phyloP scores from a whole-genome alignment of 2,797 vertebrate genomes.

The Rhinogobio ventralis region DNA sequence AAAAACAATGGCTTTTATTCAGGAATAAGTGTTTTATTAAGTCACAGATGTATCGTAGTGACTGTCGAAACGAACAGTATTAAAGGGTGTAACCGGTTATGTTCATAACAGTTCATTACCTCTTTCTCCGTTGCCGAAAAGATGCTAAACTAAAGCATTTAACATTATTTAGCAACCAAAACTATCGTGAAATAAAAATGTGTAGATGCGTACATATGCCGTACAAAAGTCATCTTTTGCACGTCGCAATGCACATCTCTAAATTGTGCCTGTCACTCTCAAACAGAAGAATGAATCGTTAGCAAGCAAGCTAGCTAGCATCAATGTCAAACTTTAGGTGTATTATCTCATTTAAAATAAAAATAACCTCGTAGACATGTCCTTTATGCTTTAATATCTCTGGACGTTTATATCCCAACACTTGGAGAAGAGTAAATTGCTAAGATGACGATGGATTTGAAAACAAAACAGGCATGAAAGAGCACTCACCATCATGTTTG shows the following conservation, averaged over 20 bases:
- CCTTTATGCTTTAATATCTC: neutral
- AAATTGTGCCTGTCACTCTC: neutral
- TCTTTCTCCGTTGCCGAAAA: neutral
- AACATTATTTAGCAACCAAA: neutral
- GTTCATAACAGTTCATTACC: too few relatives aligned
- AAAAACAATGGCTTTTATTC: neutral
- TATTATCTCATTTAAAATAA: neutral
- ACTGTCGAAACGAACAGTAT: neutral
- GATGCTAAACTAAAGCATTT: slow-evolving; percentile 6
- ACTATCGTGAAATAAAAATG: neutral
- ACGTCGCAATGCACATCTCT: neutral
- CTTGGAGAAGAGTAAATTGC: fast-evolving
- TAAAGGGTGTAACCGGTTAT: slow-evolving; percentile 16
- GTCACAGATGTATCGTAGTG: neutral
- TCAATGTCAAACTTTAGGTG: neutral
- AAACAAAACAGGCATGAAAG: slow-evolving; percentile 6
- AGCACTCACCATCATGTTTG: slow-evolving; percentile 83
- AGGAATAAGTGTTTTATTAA: neutral
- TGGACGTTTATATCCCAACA: fast-evolving
- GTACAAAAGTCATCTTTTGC: neutral
- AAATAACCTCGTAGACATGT: neutral
- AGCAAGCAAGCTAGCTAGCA: slow-evolving; percentile 50
- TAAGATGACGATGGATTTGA: slow-evolving; percentile 50
- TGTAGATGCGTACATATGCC: neutral
- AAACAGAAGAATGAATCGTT: neutral